Percentiles rank a stretch among this genome's conserved stretches.
Conservation (phyloP, 2,888 invertebrate species). For the Acrobasis repandana region DNA sequence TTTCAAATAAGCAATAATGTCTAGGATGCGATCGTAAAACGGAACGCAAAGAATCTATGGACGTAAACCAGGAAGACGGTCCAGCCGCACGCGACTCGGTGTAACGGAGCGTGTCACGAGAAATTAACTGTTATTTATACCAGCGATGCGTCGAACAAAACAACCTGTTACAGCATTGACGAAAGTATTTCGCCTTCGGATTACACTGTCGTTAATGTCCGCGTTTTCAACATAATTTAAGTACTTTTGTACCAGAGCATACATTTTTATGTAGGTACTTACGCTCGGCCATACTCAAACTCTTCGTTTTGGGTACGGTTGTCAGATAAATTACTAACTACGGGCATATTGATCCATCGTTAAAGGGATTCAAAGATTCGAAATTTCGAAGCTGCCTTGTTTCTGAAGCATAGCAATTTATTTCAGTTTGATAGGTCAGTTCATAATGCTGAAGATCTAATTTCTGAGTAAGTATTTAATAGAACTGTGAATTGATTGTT, state of each 20-base stretch:
- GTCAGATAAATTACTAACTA: constrained; percentile 10
- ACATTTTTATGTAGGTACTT: constrained; percentile 13
- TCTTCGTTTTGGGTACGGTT: neutral
- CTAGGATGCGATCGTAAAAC: constrained; percentile 29
- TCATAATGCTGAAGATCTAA: neutral
- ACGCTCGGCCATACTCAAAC: constrained; percentile 2
- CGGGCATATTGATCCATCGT: constrained; percentile 7
- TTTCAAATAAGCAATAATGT: constrained; percentile 20
- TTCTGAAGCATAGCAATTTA: constrained; percentile 4
- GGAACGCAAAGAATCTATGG: constrained; percentile 52
- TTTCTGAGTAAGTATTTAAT: no score
- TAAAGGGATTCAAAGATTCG: constrained; percentile 7
- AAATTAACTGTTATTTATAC: constrained; percentile 80
- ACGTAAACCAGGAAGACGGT: constrained; percentile 67
- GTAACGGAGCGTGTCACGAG: constrained; percentile 77
- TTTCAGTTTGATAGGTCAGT: neutral
- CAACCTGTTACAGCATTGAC: constrained; percentile 66
- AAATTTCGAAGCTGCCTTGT: neutral
- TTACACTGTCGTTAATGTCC: constrained; percentile 28
- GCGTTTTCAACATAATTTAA: constrained; percentile 28
- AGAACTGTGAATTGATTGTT: no score
- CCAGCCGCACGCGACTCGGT: constrained; percentile 71
- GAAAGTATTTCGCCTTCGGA: constrained; percentile 60
- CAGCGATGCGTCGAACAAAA: constrained; percentile 57
- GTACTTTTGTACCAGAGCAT: constrained; percentile 1